Percentiles rank a stretch among this genome's conserved stretches.
Evolutionary conservation across 2,797 vertebrate species (phyloP).

Genomic region (Sebastolobus altivelis): DNA sequence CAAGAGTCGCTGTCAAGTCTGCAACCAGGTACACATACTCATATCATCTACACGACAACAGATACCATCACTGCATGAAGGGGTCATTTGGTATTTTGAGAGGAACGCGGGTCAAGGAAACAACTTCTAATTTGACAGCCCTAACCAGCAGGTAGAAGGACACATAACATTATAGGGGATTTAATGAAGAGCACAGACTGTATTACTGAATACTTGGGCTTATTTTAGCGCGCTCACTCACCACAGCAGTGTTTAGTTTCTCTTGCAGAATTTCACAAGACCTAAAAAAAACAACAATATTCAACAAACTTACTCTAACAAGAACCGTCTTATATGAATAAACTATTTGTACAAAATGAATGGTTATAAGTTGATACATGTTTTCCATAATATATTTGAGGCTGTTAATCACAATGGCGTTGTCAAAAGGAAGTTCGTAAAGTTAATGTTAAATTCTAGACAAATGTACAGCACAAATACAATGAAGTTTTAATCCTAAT

Average conservation of each 20-base stretch:
- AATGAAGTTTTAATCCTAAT: neutral
- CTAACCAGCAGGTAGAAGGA: slow-evolving; percentile 58
- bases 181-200: slow-evolving; percentile 57
- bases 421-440: neutral
- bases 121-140: slow-evolving; percentile 52
- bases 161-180: slow-evolving; percentile 61
- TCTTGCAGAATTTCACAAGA: slow-evolving; percentile 61
- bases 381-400: neutral
- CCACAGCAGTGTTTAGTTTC: slow-evolving; percentile 68
- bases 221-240: slow-evolving; percentile 70
- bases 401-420: neutral
- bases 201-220: slow-evolving; percentile 60
- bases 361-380: neutral
- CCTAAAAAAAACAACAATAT: slow-evolving; percentile 38
- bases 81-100: slow-evolving; percentile 36
- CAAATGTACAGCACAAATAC: neutral
- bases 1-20: slow-evolving; percentile 38
- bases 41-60: slow-evolving; percentile 20
- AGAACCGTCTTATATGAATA: neutral
- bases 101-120: slow-evolving; percentile 33
- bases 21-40: slow-evolving; percentile 22
- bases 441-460: neutral
- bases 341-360: neutral
- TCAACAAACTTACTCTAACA: slow-evolving; percentile 13
- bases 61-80: slow-evolving; percentile 1